Conservation (phyloP, 2,888 invertebrate species). For the Drosophila borealis region DNA sequence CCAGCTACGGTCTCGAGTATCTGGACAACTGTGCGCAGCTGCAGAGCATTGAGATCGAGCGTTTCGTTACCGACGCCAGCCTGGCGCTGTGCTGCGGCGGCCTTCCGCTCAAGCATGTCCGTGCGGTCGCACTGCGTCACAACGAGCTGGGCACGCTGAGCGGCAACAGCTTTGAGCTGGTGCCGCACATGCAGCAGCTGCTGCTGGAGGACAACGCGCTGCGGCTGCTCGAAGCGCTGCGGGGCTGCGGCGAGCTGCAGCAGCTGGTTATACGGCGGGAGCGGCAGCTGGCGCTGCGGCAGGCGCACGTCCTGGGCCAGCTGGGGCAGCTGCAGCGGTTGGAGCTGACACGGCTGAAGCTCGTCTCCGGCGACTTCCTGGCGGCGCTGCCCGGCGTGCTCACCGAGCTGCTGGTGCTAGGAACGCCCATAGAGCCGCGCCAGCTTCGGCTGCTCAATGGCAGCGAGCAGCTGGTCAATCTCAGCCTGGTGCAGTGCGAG, state of each 20-base stretch:
- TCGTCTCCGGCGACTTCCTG: constrained; percentile 58
- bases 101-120: constrained; percentile 11
- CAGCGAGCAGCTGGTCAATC: constrained; percentile 52
- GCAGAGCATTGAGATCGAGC: constrained; percentile 63
- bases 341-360: constrained; percentile 57
- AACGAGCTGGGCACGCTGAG: constrained; percentile 77
- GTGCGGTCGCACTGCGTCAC: constrained; percentile 42
- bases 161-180: constrained; percentile 55
- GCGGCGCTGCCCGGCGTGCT: constrained; percentile 67
- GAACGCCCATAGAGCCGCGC: constrained; percentile 59
- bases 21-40: constrained; percentile 77
- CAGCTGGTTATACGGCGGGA: constrained; percentile 61
- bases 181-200: constrained; percentile 58
- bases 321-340: constrained; percentile 38
- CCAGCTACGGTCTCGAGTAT: constrained; percentile 80
- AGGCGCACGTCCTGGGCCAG: constrained; percentile 43
- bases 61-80: constrained; percentile 73
- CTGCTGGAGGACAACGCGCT: constrained; percentile 71
- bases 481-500: constrained; percentile 69
- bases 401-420: constrained; percentile 52
- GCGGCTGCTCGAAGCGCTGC: constrained; percentile 59
- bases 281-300: constrained; percentile 53
- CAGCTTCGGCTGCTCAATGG: constrained; percentile 33
- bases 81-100: constrained; percentile 62
- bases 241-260: constrained; percentile 51